phyloP scores from a whole-genome alignment of 2,888 invertebrate species.

The Tolmerus cingulatus region DNA sequence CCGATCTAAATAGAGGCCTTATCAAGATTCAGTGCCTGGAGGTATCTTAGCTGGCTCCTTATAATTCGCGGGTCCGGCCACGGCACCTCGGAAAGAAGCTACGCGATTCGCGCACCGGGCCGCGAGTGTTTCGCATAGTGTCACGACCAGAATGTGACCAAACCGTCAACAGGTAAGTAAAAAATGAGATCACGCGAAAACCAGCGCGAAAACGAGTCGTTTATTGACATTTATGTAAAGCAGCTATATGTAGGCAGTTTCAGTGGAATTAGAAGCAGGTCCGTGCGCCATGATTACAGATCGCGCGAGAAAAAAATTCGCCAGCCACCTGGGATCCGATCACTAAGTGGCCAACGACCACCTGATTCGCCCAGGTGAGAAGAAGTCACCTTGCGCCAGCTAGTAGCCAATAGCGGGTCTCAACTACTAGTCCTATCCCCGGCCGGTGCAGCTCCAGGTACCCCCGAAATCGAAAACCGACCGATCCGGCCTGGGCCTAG shows the following conservation, averaged over 20 bases:
- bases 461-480: neutral
- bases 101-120: neutral
- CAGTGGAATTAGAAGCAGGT: conserved; percentile 25
- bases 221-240: conserved; percentile 35
- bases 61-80: neutral
- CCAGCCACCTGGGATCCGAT: neutral
- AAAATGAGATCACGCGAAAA: conserved; percentile 24
- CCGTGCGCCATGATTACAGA: conserved; percentile 15
- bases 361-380: neutral
- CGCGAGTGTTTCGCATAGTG: conserved; percentile 16
- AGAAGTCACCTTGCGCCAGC: conserved; percentile 20
- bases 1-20: conserved; percentile 9
- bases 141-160: conserved; percentile 31
- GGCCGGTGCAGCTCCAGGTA: neutral
- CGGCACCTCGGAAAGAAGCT: conserved; percentile 10
- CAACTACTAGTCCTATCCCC: neutral
- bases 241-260: conserved; percentile 9
- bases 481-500: neutral
- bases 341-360: neutral
- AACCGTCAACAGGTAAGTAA: conserved; percentile 10
- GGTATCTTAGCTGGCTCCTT: neutral
- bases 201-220: neutral
- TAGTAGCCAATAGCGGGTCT: conserved; percentile 9
- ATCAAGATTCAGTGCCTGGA: conserved; percentile 16
- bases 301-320: neutral